Evolutionary conservation across 2,888 invertebrate genomes (phyloP).

Genomic region (Diloba caeruleocephala): DNA sequence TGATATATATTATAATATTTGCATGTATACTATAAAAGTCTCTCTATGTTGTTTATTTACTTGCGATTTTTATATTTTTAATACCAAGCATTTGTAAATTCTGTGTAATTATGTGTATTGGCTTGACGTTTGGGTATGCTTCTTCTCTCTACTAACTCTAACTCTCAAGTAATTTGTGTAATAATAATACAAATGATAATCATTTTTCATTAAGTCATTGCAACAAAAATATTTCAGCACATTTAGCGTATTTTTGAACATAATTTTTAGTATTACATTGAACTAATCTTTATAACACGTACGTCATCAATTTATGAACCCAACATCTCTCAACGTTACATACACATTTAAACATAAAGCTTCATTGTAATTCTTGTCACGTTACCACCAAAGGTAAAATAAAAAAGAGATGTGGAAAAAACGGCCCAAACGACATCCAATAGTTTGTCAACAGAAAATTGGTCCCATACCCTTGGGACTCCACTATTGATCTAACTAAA

Average conservation of each 20-base stretch:
- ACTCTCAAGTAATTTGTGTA: too few relatives aligned
- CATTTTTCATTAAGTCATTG: too few relatives aligned
- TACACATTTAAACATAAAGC: background rate
- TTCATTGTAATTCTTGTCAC: conserved; percentile 12
- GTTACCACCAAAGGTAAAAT: conserved; percentile 1
- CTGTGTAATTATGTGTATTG: too few relatives aligned
- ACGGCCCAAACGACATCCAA: conserved; percentile 18
- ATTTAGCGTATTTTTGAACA: too few relatives aligned
- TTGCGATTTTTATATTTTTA: too few relatives aligned
- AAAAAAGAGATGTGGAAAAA: conserved; percentile 23
- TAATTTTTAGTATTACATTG: background rate
- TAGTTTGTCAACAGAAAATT: conserved; percentile 62
- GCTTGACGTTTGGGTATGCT: too few relatives aligned
- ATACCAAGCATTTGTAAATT: too few relatives aligned
- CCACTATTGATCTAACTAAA: conserved; percentile 51
- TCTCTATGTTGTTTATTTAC: too few relatives aligned
- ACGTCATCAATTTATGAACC: background rate
- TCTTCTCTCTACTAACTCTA: too few relatives aligned
- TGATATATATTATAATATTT: background rate
- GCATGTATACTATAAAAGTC: too few relatives aligned
- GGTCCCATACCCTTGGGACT: conserved; percentile 53
- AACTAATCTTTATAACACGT: background rate
- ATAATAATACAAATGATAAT: too few relatives aligned
- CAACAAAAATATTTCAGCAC: too few relatives aligned
- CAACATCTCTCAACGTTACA: background rate